phyloP scores from a whole-genome alignment of 2,888 invertebrate genomes.

The Nebria salina region DNA sequence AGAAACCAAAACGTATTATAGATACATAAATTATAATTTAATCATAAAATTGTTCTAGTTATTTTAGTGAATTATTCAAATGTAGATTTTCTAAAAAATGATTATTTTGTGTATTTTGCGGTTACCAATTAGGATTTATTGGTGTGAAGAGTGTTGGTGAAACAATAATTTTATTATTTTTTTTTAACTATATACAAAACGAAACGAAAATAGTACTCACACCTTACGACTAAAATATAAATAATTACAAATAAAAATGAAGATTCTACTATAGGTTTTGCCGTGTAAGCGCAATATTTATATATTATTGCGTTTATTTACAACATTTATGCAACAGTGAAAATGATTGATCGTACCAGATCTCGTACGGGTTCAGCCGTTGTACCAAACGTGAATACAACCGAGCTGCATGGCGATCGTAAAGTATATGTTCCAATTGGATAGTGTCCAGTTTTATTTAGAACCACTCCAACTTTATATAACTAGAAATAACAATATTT shows the following conservation, averaged over 20 bases:
- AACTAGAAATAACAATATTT: slow-evolving; percentile 63
- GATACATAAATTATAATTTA: too few relatives aligned
- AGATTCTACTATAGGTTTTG: slow-evolving; percentile 24
- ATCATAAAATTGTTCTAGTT: too few relatives aligned
- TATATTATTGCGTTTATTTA: slow-evolving; percentile 10
- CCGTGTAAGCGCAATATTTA: slow-evolving; percentile 11
- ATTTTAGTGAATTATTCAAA: too few relatives aligned
- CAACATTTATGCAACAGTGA: slow-evolving; percentile 61
- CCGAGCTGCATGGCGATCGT: slow-evolving; percentile 74
- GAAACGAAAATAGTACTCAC: slow-evolving; percentile 6
- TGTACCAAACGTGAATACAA: slow-evolving; percentile 80
- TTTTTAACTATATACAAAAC: slow-evolving; percentile 5
- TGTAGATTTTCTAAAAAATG: too few relatives aligned
- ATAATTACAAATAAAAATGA: slow-evolving; percentile 28
- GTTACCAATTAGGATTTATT: too few relatives aligned
- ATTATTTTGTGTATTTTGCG: too few relatives aligned
- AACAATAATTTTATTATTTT: background rate
- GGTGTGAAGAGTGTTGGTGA: background rate
- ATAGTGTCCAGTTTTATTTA: slow-evolving; percentile 85
- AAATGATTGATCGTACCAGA: slow-evolving; percentile 81
- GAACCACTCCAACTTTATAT: slow-evolving; percentile 83
- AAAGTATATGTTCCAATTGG: slow-evolving; percentile 79
- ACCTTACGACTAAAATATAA: slow-evolving; percentile 28
- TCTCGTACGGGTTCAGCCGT: slow-evolving; percentile 77
- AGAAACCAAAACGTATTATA: too few relatives aligned